Evolutionary conservation across 2,797 vertebrate species (phyloP), one percentile per base, ranked within the genome.

Genomic region (Bradypodion ventrale): DNA sequence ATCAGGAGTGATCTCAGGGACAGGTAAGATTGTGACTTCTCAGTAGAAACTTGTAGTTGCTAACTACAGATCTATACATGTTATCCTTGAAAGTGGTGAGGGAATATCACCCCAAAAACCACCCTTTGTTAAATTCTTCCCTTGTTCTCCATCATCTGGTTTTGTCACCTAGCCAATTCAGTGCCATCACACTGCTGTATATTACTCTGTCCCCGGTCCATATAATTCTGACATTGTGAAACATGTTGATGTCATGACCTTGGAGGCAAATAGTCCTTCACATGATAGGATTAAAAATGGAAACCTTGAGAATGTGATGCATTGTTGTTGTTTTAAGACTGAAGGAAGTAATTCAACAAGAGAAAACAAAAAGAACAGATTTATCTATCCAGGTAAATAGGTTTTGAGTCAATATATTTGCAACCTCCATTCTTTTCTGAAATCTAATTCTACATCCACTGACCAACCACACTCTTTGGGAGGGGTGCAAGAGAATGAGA

Each of bases 1-100:
- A 62, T 29, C 32, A 89, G 85, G 82, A 83, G 84, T 80, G 40
- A 23, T 35, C 75, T 80, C 16, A 42, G 0, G 2, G 27, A 29
- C 90, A 86, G 92, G 94, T 94, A 89, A 73, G 82, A 23, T 4
- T 42, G 37, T 42, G 37, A 21, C 42, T n/a, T 49, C 35, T 21
- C 27, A 29, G 12, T 4, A 7, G 56, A 77, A 40, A 7, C 4
- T 60, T 77, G 23, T 76, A 35, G 37, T 9, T 37, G 35, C 25
- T n/a, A 32, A 35, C 19, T 42, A n/a, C 2, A 7, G 12, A 46
- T 32, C 12, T 32, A 25, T 37, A n/a, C n/a, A 23, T 6, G 68
- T 37, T 68, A 35, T 32, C 23, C 8, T 42, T 21, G 29, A 42
- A 13, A 27, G 25, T n/a, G n/a, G n/a, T n/a, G 23, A 15, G 1